A percentile compares a stretch with the other conserved stretches of the same genome.
Conservation (phyloP, 2,888 invertebrate genomes). For the Embidobia sp. region DNA sequence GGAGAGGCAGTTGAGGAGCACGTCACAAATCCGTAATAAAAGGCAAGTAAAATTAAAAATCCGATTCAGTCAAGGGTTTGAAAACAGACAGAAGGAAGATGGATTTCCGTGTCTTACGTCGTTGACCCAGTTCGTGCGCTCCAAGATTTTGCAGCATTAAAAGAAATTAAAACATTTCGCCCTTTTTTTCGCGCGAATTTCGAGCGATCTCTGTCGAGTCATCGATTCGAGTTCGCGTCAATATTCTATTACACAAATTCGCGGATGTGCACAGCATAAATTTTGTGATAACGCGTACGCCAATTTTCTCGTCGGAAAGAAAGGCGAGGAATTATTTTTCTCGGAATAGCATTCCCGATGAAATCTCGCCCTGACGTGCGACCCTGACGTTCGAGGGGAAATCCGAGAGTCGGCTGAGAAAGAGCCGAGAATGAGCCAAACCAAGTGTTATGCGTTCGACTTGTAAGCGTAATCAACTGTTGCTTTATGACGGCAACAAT, state of each 20-base stretch:
- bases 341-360: no score
- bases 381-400: no score
- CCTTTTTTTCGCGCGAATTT: constrained; percentile 23
- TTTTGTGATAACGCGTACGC: no score
- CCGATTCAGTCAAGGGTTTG: constrained; percentile 39
- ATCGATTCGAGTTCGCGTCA: constrained; percentile 17
- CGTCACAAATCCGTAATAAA: constrained; percentile 34
- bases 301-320: no score
- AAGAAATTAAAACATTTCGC: constrained; percentile 53
- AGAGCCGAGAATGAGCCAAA: no score
- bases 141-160: constrained; percentile 29
- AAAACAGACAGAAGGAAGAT: constrained; percentile 32
- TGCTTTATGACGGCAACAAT: no score
- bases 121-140: constrained; percentile 60
- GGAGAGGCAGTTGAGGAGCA: constrained; percentile 7
- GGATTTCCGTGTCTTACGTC: constrained; percentile 57
- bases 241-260: constrained; percentile 52
- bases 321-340: no score
- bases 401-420: no score
- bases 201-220: constrained; percentile 5
- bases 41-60: constrained; percentile 51
- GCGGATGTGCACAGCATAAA: no score
- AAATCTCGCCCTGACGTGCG: no score
- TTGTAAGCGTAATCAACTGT: no score
- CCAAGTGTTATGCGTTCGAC: no score